These are phyloP conservation scores for Penaeus vannamei DNA, from an alignment of 1,140 invertebrate species.

Conservation along the genomic window DNA sequence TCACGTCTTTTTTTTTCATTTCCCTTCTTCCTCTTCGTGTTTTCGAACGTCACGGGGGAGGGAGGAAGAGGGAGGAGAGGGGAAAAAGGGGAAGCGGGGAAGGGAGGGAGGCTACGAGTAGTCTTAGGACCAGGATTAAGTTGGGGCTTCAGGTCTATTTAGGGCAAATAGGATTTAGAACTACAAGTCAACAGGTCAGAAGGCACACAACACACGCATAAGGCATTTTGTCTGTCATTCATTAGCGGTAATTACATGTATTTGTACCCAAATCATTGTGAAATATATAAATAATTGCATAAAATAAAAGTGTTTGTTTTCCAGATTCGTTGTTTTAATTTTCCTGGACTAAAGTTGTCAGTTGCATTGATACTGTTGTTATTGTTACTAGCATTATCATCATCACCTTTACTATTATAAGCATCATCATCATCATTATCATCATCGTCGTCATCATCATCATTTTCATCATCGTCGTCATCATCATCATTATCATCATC, in stretches of 20 bases:
- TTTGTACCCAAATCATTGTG: conserved; percentile 61
- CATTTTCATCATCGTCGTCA: too few relatives aligned
- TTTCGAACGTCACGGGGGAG: too few relatives aligned
- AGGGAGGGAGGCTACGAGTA: background rate
- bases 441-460: too few relatives aligned
- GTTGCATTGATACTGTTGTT: too few relatives aligned
- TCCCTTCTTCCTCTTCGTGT: too few relatives aligned
- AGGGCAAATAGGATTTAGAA: background rate
- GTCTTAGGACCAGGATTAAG: background rate
- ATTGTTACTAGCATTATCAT: too few relatives aligned
- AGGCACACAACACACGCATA: conserved; percentile 34
- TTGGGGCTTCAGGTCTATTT: background rate
- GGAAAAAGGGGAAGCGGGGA: background rate
- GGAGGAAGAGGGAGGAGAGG: background rate
- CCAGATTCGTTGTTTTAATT: conserved; percentile 21
- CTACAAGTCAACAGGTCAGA: conserved; percentile 48
- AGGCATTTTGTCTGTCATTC: conserved; percentile 54
- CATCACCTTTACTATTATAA: too few relatives aligned
- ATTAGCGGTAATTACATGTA: conserved; percentile 57
- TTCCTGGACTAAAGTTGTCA: too few relatives aligned
- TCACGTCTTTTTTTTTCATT: too few relatives aligned
- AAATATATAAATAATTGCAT: conserved; percentile 61
- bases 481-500: too few relatives aligned
- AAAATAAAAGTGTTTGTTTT: conserved; percentile 60
- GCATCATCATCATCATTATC: too few relatives aligned